phyloP scores from a whole-genome alignment of 1,140 invertebrate genomes.

The Drosophila willistoni region DNA sequence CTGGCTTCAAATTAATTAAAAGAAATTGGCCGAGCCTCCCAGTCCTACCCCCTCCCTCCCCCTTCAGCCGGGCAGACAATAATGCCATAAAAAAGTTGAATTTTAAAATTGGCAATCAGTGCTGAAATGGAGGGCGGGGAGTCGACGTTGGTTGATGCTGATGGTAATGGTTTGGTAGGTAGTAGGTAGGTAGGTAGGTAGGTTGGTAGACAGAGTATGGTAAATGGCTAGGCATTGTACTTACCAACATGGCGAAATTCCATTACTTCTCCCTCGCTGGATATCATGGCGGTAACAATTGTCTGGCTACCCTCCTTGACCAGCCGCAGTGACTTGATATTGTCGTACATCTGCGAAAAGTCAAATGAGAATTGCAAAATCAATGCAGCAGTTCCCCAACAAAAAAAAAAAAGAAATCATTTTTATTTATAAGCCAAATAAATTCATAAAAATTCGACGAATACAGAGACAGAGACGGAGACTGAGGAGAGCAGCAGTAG shows the following conservation, averaged over 20 bases:
- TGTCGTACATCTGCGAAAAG: constrained; percentile 92
- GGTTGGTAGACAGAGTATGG: not conserved
- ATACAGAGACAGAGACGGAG: not conserved
- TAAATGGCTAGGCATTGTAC: constrained; percentile 37
- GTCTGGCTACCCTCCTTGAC: constrained; percentile 86
- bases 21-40: constrained; percentile 66
- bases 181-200: too few relatives aligned
- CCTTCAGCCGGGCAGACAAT: constrained; percentile 38
- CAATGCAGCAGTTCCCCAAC: constrained; percentile 41
- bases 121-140: constrained; percentile 40
- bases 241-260: constrained; percentile 87
- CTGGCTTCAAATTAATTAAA: constrained; percentile 81
- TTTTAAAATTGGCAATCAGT: constrained; percentile 82
- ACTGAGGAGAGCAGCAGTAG: not conserved
- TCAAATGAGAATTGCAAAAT: constrained; percentile 76
- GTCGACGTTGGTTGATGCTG: not conserved
- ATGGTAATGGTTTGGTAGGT: constrained; percentile 6
- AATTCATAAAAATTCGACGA: constrained; percentile 74
- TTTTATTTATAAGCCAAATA: constrained; percentile 80
- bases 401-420: constrained; percentile 39
- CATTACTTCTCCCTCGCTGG: constrained; percentile 93
- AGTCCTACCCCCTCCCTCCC: constrained; percentile 10
- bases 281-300: constrained; percentile 91
- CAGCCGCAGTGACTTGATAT: constrained; percentile 90
- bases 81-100: constrained; percentile 80